A percentile compares a stretch with the other conserved stretches of the same genome.
Evolutionary conservation across 1,140 invertebrate genomes (phyloP).

Genomic region (Orchesella cincta): DNA sequence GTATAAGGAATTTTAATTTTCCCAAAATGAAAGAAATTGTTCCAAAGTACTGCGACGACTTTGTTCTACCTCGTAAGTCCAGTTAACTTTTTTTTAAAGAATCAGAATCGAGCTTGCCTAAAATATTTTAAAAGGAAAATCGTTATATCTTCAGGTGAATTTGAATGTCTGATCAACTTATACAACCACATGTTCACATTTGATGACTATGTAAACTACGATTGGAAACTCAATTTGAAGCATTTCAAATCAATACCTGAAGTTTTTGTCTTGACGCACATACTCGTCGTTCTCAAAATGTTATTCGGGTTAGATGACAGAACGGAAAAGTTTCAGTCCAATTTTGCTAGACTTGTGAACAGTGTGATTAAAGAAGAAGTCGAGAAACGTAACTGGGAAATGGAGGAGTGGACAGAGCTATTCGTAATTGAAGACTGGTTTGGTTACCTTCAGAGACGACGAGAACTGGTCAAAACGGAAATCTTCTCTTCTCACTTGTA

Average conservation of each 20-base stretch:
- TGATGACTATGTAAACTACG: slow-evolving; percentile 53
- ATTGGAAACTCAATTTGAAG: slow-evolving; percentile 55
- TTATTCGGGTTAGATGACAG: slow-evolving; percentile 66
- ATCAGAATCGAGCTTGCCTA: no score
- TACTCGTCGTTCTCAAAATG: slow-evolving; percentile 65
- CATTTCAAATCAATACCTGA: slow-evolving; percentile 55
- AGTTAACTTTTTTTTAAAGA: background rate
- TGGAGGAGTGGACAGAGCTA: slow-evolving; percentile 52
- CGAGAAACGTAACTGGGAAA: background rate
- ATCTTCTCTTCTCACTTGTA: slow-evolving; percentile 30
- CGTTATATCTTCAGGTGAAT: slow-evolving; percentile 37
- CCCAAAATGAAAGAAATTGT: slow-evolving; percentile 38
- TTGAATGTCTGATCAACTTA: slow-evolving; percentile 35
- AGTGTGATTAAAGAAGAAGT: slow-evolving; percentile 12
- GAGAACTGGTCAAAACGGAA: slow-evolving; percentile 55
- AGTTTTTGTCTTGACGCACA: slow-evolving; percentile 64
- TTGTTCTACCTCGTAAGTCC: slow-evolving; percentile 40
- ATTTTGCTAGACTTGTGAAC: slow-evolving; percentile 60
- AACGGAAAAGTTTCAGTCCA: slow-evolving; percentile 64
- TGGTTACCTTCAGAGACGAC: slow-evolving; percentile 64
- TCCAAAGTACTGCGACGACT: slow-evolving; percentile 43
- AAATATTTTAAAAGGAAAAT: background rate
- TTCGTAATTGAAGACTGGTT: slow-evolving; percentile 68
- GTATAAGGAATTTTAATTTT: slow-evolving; percentile 37
- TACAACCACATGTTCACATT: slow-evolving; percentile 57